phyloP scores from a whole-genome alignment of 92 coral and sea anemone genomes.

The Parazoanthus darwini region DNA sequence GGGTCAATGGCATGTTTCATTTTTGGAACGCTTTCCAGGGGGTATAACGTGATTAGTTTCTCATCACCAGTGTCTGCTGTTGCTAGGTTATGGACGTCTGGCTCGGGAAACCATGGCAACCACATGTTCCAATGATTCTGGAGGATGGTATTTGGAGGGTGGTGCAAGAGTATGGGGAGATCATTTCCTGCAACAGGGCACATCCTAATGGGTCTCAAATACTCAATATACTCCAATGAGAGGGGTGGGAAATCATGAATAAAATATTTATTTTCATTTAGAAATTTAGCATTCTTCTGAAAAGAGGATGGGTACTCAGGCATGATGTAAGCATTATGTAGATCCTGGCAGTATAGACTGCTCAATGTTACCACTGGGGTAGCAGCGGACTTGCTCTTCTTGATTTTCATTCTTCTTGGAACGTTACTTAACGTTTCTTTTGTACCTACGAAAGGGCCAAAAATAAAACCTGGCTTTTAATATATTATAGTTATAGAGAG shows the following conservation, averaged over 20 bases:
- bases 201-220: slow-evolving; percentile 61
- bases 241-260: slow-evolving; percentile 65
- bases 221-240: slow-evolving; percentile 62
- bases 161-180: slow-evolving; percentile 72
- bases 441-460: slow-evolving; percentile 44
- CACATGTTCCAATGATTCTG: slow-evolving; percentile 71
- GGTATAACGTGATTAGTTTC: slow-evolving; percentile 63
- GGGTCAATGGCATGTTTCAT: slow-evolving; percentile 69
- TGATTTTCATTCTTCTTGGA: slow-evolving; percentile 52
- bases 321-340: slow-evolving; percentile 65
- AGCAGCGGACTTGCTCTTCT: slow-evolving; percentile 22
- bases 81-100: slow-evolving; percentile 59
- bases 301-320: slow-evolving; percentile 70
- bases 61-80: slow-evolving; percentile 63
- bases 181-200: slow-evolving; percentile 76
- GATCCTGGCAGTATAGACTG: slow-evolving; percentile 66
- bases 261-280: slow-evolving; percentile 63
- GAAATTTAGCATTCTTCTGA: slow-evolving; percentile 63
- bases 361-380: slow-evolving; percentile 60
- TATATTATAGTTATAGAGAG: not conserved
- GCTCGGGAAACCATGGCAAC: slow-evolving; percentile 69
- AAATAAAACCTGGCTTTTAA: slow-evolving; percentile 33
- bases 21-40: slow-evolving; percentile 61
- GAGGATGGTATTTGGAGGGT: slow-evolving; percentile 58
- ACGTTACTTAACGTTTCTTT: slow-evolving; percentile 24